These are phyloP conservation scores for Bugulina stolonifera DNA, from an alignment of 2,888 invertebrate genomes.

Conservation along the genomic window DNA sequence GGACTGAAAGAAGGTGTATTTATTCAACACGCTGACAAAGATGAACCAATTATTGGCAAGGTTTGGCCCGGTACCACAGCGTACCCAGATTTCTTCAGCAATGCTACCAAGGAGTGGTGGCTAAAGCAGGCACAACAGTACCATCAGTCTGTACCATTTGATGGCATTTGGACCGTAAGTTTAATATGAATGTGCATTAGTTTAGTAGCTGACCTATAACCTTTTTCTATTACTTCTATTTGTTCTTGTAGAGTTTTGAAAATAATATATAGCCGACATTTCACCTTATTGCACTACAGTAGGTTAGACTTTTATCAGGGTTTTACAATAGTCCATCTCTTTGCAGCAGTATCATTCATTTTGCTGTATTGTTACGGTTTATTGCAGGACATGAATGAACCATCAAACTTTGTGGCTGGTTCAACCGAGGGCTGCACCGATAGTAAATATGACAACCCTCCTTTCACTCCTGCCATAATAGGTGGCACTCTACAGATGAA, in stretches of 20 bases:
- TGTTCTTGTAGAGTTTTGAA: too few relatives aligned
- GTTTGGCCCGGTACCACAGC: constrained; percentile 36
- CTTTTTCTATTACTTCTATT: too few relatives aligned
- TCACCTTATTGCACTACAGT: too few relatives aligned
- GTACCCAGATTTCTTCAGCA: constrained; percentile 34
- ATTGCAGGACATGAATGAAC: constrained; percentile 39
- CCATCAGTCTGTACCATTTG: constrained; percentile 35
- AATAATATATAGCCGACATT: too few relatives aligned
- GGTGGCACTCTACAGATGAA: constrained; percentile 34
- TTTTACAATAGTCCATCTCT: too few relatives aligned
- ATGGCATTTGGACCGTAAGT: constrained; percentile 45
- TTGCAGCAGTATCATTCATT: too few relatives aligned
- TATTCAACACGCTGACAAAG: constrained; percentile 62
- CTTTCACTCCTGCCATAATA: constrained; percentile 29
- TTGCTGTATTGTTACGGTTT: too few relatives aligned
- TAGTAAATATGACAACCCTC: constrained; percentile 32
- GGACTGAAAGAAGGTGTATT: constrained; percentile 69
- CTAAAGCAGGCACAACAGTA: constrained; percentile 30
- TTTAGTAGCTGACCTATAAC: too few relatives aligned
- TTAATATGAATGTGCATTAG: too few relatives aligned
- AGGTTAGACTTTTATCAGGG: too few relatives aligned
- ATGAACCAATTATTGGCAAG: constrained; percentile 34
- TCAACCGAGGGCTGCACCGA: constrained; percentile 31
- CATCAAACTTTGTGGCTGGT: constrained; percentile 33
- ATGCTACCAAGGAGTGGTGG: constrained; percentile 34